Percentiles rank a stretch among this genome's conserved stretches.
phyloP scores from a whole-genome alignment of 1,140 invertebrate genomes.

The Brachystomella parvula region DNA sequence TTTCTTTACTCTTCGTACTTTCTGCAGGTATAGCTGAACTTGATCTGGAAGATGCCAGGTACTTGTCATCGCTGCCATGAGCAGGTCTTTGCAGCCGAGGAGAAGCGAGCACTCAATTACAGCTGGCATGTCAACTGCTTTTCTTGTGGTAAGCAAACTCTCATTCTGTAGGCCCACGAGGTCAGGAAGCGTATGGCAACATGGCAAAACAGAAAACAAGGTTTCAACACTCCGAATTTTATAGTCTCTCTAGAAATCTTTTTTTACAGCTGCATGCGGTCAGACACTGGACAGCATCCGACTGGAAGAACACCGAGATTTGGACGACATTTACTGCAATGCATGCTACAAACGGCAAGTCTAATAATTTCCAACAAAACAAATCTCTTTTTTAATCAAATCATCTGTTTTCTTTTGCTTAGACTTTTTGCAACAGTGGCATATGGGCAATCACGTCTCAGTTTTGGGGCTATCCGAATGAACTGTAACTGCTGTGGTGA shows the following conservation, averaged over 20 bases:
- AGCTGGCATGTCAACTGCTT: conserved; percentile 11
- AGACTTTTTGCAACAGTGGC: neutral
- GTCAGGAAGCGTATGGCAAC: neutral
- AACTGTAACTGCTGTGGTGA: conserved; percentile 1
- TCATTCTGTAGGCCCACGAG: neutral
- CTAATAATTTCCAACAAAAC: neutral
- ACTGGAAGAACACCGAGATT: conserved; percentile 11
- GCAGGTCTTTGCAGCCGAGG: conserved; percentile 2
- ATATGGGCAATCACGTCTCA: neutral
- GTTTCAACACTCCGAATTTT: no score
- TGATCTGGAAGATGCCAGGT: neutral
- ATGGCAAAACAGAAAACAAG: neutral
- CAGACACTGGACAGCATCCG: neutral
- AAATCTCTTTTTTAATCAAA: neutral
- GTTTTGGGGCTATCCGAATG: neutral
- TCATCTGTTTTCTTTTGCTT: neutral
- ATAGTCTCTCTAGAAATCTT: conserved; percentile 2
- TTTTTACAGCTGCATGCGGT: conserved; percentile 5
- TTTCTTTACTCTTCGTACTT: no score
- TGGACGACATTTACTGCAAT: conserved; percentile 14
- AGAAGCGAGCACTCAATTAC: neutral
- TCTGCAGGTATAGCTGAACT: no score
- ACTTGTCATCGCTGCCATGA: conserved; percentile 11
- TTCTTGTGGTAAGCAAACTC: conserved; percentile 3
- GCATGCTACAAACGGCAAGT: conserved; percentile 5